Evolutionary conservation across 2,888 invertebrate genomes (phyloP).

Genomic region (Drosophila anomelani): DNA sequence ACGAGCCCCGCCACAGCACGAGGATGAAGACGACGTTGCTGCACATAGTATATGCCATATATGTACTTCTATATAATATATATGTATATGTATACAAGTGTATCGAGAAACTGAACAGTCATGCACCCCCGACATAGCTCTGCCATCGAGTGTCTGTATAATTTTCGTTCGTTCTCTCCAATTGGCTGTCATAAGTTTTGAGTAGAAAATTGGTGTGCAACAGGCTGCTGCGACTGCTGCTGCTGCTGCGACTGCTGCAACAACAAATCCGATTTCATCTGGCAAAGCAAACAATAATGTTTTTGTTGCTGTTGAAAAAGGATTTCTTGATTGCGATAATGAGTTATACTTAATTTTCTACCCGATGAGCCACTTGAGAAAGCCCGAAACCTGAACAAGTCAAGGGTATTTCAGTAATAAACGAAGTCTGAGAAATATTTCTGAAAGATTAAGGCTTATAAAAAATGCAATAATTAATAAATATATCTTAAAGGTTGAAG

Average conservation of each 20-base stretch:
- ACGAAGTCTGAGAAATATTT: slow-evolving; percentile 3
- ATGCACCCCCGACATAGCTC: slow-evolving; percentile 19
- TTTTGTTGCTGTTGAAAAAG: slow-evolving; percentile 55
- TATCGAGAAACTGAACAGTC: slow-evolving; percentile 47
- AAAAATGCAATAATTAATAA: neutral
- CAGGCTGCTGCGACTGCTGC: slow-evolving; percentile 35
- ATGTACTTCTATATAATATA: neutral
- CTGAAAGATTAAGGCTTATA: neutral
- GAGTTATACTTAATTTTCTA: slow-evolving; percentile 74
- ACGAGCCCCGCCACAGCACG: slow-evolving; percentile 61
- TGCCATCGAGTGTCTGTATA: slow-evolving; percentile 71
- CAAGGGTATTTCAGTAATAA: neutral
- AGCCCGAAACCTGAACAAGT: slow-evolving; percentile 4
- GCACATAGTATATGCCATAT: slow-evolving; percentile 26
- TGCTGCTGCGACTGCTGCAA: slow-evolving; percentile 24
- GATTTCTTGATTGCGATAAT: slow-evolving; percentile 80
- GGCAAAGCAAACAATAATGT: slow-evolving; percentile 27
- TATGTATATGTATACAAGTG: neutral
- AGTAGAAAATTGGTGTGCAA: slow-evolving; percentile 82
- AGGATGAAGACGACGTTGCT: slow-evolving; percentile 50
- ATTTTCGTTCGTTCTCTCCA: slow-evolving; percentile 80
- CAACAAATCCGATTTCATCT: slow-evolving; percentile 42
- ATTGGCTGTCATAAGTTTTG: slow-evolving; percentile 82
- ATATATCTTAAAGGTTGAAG: neutral
- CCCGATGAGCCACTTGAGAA: slow-evolving; percentile 34